These are phyloP conservation scores for Larimichthys crocea DNA, from an alignment of 2,113 vertebrate species.

Conservation along the genomic window DNA sequence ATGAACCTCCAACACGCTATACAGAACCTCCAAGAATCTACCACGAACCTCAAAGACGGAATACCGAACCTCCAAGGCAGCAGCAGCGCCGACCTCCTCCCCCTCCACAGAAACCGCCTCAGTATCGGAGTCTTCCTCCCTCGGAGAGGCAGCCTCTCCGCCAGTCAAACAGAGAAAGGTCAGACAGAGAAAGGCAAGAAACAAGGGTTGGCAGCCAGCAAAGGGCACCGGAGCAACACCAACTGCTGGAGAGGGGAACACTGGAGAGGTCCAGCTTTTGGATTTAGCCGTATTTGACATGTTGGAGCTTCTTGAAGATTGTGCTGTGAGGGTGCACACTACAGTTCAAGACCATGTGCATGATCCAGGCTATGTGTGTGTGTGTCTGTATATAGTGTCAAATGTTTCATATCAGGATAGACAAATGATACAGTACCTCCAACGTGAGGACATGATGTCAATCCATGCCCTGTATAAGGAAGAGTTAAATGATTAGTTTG, in stretches of 20 bases:
- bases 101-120: constrained; percentile 2
- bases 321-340: neutral
- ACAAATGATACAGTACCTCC: neutral
- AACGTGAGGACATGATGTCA: neutral
- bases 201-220: constrained; percentile 11
- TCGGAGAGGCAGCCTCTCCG: constrained; percentile 46
- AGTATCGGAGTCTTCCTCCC: constrained; percentile 54
- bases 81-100: constrained; percentile 22
- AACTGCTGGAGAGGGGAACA: constrained; percentile 57
- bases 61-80: constrained; percentile 12
- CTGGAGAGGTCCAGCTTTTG: constrained; percentile 83
- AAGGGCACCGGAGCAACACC: constrained; percentile 59
- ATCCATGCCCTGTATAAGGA: neutral
- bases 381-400: neutral
- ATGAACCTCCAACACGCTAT: neutral
- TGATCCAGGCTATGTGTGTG: neutral
- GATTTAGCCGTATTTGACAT: constrained; percentile 65
- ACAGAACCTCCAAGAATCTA: constrained; percentile 4
- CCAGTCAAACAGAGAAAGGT: constrained; percentile 38
- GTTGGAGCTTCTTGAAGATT: neutral
- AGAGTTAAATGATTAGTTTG: neutral
- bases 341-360: neutral
- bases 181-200: constrained; percentile 15
- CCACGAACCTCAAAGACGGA: neutral
- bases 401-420: neutral